Evolutionary conservation across 2,797 vertebrate genomes (phyloP).

Genomic region (Crenuchus spilurus): DNA sequence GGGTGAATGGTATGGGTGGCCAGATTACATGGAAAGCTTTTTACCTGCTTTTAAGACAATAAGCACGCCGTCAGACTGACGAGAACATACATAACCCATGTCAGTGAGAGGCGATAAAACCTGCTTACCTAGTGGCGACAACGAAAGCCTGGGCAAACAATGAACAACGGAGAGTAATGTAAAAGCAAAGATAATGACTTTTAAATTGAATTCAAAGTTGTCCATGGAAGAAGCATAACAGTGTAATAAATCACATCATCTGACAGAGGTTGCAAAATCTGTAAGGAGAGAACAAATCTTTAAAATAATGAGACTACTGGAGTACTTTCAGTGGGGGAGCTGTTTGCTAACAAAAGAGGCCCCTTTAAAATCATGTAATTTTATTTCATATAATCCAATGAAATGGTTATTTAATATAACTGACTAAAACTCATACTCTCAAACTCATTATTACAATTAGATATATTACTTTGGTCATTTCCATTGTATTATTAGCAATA

Average conservation of each 20-base stretch:
- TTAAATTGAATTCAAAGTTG: slow-evolving; percentile 72
- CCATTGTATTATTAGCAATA: too few relatives aligned
- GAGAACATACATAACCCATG: slow-evolving; percentile 77
- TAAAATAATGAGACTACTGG: not conserved
- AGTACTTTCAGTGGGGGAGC: not conserved
- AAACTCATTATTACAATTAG: too few relatives aligned
- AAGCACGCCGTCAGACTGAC: slow-evolving; percentile 73
- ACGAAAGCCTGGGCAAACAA: slow-evolving; percentile 78
- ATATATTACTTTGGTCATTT: too few relatives aligned
- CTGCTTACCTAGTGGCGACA: slow-evolving; percentile 82
- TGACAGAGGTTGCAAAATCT: slow-evolving; percentile 21
- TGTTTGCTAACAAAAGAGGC: not conserved
- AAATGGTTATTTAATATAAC: too few relatives aligned
- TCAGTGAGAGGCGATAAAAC: slow-evolving; percentile 83
- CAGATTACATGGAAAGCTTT: slow-evolving; percentile 50
- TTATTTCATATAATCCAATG: too few relatives aligned
- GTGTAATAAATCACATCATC: slow-evolving; percentile 44
- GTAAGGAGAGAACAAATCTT: slow-evolving; percentile 26
- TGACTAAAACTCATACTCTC: too few relatives aligned
- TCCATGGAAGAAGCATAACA: slow-evolving; percentile 41
- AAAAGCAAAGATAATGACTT: slow-evolving; percentile 80
- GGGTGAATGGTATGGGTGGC: not conserved
- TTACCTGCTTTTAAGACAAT: slow-evolving; percentile 83
- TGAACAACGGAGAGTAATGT: slow-evolving; percentile 72
- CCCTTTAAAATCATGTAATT: not conserved